phyloP scores from a whole-genome alignment of 2,113 vertebrate species.

The Tinamus guttatus region DNA sequence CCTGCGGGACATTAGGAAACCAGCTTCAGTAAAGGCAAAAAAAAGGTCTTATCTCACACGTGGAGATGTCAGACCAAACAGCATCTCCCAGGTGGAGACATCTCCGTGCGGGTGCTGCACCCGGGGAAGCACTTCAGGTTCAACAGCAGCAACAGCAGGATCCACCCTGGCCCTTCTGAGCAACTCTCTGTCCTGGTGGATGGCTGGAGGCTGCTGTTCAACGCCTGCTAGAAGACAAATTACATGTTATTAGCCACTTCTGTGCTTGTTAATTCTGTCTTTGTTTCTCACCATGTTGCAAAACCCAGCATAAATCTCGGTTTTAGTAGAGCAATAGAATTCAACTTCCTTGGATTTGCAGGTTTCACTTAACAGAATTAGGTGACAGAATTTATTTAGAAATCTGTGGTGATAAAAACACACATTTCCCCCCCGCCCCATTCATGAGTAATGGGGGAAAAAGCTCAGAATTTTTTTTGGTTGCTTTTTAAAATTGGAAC shows the following conservation, averaged over 20 bases:
- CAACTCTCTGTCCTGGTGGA: neutral
- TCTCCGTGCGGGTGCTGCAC: neutral
- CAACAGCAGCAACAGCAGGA: neutral
- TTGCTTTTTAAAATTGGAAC: neutral
- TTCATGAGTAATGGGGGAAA: constrained; percentile 3
- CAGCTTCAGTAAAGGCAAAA: neutral
- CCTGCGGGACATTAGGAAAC: constrained; percentile 24
- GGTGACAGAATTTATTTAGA: constrained; percentile 57
- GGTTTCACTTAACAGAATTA: constrained; percentile 47
- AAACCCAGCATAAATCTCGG: neutral
- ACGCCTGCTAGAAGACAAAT: neutral
- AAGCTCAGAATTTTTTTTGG: neutral
- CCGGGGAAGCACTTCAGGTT: neutral
- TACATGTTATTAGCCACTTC: neutral
- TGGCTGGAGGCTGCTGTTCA: neutral
- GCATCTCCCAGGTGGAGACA: neutral
- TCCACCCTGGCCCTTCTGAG: neutral
- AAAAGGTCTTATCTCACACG: no score
- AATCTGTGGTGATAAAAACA: constrained; percentile 59
- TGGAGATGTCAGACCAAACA: neutral
- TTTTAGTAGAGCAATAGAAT: constrained; percentile 7
- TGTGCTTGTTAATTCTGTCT: neutral
- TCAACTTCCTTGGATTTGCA: constrained; percentile 35
- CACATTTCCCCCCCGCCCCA: neutral
- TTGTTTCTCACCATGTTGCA: neutral